A percentile compares a stretch with the other conserved stretches of the same genome.
Evolutionary conservation across 53 echinoderm and acorn worm species (phyloP).

Genomic region (Luidia sarsii): DNA sequence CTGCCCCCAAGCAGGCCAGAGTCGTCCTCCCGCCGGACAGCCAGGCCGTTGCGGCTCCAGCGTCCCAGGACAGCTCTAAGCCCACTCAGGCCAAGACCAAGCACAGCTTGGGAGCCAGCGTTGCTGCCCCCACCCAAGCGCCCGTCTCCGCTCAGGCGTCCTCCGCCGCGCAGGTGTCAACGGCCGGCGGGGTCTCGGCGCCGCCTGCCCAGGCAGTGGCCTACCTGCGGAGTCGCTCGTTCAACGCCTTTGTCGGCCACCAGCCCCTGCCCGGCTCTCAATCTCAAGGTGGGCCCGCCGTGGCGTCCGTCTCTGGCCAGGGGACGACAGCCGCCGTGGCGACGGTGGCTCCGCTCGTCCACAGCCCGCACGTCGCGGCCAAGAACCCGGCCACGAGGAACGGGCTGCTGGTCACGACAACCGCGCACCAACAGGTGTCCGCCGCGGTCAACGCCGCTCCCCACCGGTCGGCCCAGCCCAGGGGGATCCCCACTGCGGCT

Average conservation of each 20-base stretch:
- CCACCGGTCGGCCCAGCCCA: neutral
- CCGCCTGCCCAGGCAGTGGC: neutral
- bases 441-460: neutral
- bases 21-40: conserved; percentile 62
- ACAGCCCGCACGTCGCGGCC: neutral
- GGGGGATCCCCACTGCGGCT: neutral
- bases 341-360: neutral
- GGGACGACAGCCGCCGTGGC: conserved; percentile 2
- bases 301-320: conserved; percentile 26
- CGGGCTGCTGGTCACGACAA: neutral
- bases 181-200: neutral
- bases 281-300: neutral
- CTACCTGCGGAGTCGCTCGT: neutral
- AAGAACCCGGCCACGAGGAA: neutral
- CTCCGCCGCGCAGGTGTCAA: neutral
- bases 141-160: neutral
- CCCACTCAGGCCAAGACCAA: conserved; percentile 1
- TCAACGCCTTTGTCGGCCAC: neutral
- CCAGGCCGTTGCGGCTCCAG: conserved; percentile 66
- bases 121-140: conserved; percentile 11
- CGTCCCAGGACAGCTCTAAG: neutral
- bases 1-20: conserved; percentile 74
- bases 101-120: neutral
- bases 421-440: neutral
- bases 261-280: neutral